A percentile compares a stretch with the other conserved stretches of the same genome.
These are phyloP conservation scores for Brachyptera risi DNA, from an alignment of 2,888 invertebrate genomes.

Conservation along the genomic window DNA sequence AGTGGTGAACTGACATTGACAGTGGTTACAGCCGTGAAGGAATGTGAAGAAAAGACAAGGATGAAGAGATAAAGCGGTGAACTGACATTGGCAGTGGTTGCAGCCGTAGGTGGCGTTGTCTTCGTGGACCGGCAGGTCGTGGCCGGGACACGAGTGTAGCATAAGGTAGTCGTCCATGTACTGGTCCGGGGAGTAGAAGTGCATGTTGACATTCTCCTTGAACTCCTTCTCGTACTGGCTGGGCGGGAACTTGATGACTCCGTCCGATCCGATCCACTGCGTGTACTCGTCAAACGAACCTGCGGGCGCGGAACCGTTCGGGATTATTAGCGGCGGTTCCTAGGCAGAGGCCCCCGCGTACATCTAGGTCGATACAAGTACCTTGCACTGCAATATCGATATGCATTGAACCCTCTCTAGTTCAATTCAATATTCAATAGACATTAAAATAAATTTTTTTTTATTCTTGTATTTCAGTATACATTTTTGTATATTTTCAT, in stretches of 20 bases:
- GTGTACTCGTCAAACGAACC: background rate
- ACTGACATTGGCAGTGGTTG: slow-evolving; percentile 1
- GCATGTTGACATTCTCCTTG: background rate
- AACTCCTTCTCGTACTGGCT: background rate
- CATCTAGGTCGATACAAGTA: background rate
- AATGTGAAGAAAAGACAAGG: too few species aligned
- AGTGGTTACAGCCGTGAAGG: too few species aligned
- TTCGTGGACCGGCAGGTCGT: background rate
- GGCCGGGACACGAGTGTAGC: slow-evolving; percentile 10
- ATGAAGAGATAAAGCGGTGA: background rate
- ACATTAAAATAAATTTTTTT: too few species aligned
- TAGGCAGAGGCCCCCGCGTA: too few species aligned
- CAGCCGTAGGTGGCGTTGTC: background rate
- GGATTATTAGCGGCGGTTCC: too few species aligned
- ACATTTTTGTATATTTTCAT: too few species aligned
- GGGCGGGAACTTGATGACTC: slow-evolving; percentile 4
- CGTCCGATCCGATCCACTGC: background rate
- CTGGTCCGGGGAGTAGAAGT: slow-evolving; percentile 5
- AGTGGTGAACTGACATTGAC: too few species aligned
- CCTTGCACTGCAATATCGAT: background rate
- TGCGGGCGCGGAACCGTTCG: background rate
- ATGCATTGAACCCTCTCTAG: too few species aligned
- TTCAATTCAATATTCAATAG: too few species aligned
- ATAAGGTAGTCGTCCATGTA: slow-evolving; percentile 17
- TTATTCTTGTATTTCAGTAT: too few species aligned